Evolutionary conservation across 2,888 invertebrate genomes (phyloP), one percentile per base, ranked within the genome.

Genomic region (Diadromus collaris): DNA sequence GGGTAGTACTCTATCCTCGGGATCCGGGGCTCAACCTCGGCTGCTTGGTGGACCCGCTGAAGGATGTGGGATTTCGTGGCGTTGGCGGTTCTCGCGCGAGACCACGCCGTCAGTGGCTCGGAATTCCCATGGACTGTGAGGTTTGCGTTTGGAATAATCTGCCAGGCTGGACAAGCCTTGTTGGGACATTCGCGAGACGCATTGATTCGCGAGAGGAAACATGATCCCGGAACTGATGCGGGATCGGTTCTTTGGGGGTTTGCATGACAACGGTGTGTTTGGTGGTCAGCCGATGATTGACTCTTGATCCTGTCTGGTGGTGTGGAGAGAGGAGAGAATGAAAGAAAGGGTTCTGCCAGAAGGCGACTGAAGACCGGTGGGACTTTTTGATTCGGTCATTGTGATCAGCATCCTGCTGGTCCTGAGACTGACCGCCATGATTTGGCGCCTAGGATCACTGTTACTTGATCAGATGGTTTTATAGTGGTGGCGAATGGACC

Each of bases 321-420:
- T 10, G 10, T 19, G 19, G 51, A 7, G 44, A 6, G 29, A 27
- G 6, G 56, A 27, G 3, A 19, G 44, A 27, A 54, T 19, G 77
- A 60, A 79, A 65, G 79, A 80, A 83, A 82, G 84, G 82, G 79
- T 82, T 80, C 79, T 16, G 24, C 9, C 54, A 41, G 19, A 29
- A 56, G 58, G 56, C 29, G 19, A 10, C 51, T 16, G 41, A 76
- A 74, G 67, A 69, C 78, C 84, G 79, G 83, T 85, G 83, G 82
- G 84, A 82, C 85, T 83, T 84, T 85, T 86, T 85, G 85, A 86
- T 86, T 86, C 83, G 80, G 81, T 77, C 81, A 83, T 86, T 85
- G 84, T 86, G 63, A 70, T 32, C 64, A 56, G 71, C 69, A 63
- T 82, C 75, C 67, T 76, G 68, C 41, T 58, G 51, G 61, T 71